Percentiles rank a stretch among this genome's conserved stretches.
phyloP scores from a whole-genome alignment of 2,888 invertebrate genomes.

The Agonum fuliginosum region DNA sequence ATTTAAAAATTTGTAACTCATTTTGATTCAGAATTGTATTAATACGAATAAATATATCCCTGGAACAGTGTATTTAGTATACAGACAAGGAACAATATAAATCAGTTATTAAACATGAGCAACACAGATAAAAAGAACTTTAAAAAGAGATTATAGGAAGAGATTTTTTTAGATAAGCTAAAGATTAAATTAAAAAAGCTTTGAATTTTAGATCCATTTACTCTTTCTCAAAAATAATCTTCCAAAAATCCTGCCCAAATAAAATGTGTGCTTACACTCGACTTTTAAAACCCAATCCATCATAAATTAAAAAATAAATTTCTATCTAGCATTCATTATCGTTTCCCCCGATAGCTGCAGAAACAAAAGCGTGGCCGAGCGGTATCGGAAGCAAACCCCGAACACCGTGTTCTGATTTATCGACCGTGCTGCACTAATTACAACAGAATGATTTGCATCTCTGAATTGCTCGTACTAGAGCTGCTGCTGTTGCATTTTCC shows the following conservation, averaged over 20 bases:
- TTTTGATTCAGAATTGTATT: no score
- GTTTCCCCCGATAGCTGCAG: background rate
- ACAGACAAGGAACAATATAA: no score
- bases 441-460: constrained; percentile 54
- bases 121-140: constrained; percentile 15
- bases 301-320: background rate
- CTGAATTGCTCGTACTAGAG: constrained; percentile 32
- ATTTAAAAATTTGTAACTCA: no score
- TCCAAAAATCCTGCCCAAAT: background rate
- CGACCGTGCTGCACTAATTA: constrained; percentile 47
- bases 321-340: constrained; percentile 1
- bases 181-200: constrained; percentile 11
- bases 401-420: constrained; percentile 54
- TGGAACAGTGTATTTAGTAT: no score
- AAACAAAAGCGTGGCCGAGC: constrained; percentile 49
- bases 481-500: constrained; percentile 32
- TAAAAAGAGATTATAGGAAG: background rate
- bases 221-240: background rate
- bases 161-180: constrained; percentile 21
- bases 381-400: constrained; percentile 42
- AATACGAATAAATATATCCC: no score
- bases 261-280: background rate
- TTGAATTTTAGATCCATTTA: background rate
- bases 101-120: background rate
- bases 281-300: background rate